Evolutionary conservation across 2,888 invertebrate species (phyloP).

Genomic region (Vannuccia rotundouncinata): DNA sequence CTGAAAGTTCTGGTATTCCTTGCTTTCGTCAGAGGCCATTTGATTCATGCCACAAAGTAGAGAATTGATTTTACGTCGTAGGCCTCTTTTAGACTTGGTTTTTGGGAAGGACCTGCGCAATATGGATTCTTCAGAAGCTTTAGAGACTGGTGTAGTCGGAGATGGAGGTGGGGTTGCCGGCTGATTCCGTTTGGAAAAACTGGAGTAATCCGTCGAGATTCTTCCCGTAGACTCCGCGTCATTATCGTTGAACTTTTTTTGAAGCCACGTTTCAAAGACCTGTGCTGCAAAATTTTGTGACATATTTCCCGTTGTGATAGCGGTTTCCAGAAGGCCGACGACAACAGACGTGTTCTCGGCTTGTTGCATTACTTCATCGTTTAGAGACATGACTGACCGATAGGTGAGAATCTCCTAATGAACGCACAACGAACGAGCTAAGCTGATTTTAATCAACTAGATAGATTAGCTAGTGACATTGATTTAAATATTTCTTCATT

Average conservation of each 20-base stretch:
- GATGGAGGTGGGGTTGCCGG: not conserved
- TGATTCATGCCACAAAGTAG: not conserved
- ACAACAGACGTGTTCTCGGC: not conserved
- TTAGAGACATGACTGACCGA: not conserved
- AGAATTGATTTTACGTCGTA: not conserved
- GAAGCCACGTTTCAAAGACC: not conserved
- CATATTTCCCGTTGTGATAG: not conserved
- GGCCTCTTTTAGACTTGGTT: not conserved
- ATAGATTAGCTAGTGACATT: no score
- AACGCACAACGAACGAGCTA: no score
- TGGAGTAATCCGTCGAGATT: no score
- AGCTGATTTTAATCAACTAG: no score
- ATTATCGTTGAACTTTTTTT: not conserved
- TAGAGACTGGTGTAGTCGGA: not conserved
- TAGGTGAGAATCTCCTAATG: no score
- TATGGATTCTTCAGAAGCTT: no score
- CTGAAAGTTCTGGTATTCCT: not conserved
- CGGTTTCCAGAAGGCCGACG: not conserved
- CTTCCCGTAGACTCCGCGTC: no score
- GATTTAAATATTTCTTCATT: no score
- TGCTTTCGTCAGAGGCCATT: no score
- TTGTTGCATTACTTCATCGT: not conserved
- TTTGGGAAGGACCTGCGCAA: no score
- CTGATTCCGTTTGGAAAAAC: not conserved
- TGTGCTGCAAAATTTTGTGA: constrained; percentile 4